Conservation (phyloP, 2,113 vertebrate species). For the Accipiter virgatus region DNA sequence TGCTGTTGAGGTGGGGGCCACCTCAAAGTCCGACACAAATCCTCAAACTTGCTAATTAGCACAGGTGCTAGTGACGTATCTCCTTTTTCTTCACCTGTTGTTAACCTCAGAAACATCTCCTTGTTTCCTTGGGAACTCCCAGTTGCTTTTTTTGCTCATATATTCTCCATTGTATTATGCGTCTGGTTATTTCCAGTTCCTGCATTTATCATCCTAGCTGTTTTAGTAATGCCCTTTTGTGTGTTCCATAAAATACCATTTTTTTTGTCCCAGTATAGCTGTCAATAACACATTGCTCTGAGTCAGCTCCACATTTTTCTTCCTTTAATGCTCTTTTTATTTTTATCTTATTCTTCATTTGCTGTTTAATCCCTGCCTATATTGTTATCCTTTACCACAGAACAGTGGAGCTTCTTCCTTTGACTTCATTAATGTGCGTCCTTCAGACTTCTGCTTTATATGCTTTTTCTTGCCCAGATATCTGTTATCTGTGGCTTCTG, state of each 20-base stretch:
- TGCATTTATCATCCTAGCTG: background rate
- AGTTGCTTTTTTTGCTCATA: background rate
- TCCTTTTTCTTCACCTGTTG: background rate
- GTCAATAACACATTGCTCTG: background rate
- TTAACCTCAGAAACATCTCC: constrained; percentile 6
- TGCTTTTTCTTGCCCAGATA: background rate
- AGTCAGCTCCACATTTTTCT: background rate
- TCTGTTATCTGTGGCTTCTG: background rate
- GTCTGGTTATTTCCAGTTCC: constrained; percentile 31
- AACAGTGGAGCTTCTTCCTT: background rate
- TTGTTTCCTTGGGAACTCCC: constrained; percentile 6
- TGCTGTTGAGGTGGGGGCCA: background rate
- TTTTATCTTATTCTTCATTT: background rate
- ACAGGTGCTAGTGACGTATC: background rate
- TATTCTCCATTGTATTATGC: background rate
- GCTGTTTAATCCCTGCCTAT: background rate
- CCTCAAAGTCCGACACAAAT: background rate
- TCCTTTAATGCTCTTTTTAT: background rate
- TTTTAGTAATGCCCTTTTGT: constrained; percentile 20
- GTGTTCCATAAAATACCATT: background rate
- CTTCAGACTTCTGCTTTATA: background rate
- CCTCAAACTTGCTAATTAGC: background rate
- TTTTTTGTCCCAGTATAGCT: background rate
- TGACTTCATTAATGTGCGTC: background rate
- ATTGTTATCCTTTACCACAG: background rate